Base-by-base conservation (phyloP, 2,888 invertebrate genomes). In the Phymatocera aterrima region DNA sequence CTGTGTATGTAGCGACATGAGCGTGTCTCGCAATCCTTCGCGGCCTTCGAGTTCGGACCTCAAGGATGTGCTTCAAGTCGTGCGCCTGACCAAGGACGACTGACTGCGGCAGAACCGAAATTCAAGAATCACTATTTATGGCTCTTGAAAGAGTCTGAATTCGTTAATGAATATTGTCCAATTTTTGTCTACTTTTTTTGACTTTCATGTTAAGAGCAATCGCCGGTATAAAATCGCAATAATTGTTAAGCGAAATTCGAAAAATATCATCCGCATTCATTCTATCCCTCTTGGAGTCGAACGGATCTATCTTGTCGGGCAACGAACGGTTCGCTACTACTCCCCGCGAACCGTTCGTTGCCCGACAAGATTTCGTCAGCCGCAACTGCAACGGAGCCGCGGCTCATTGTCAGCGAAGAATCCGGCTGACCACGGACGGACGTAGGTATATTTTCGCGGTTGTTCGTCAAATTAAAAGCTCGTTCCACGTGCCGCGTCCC, bases 81-180 rank as follows among this genome's bases (percentile, higher is more conserved):
- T 70, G 31, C n/a, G 48, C 70, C 31, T 4, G 51, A 12, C 72
- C 72, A 72, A 72, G 72, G 72, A 72, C 72, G 51, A 72, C 72
- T 72, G 72, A n/a, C n/a, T n/a, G n/a, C n/a, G n/a, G 72, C 72
- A 34, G 51, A 28, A 48, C 72, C 51, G 34, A 72, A 72, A 72
- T 34, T 72, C 51, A 72, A n/a, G 72, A 72, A 72, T 51, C n/a
- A n/a, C n/a, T 51, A 51, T 68, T 51, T 12, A 31, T 34, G 34
- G 61, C 10, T 37, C n/a, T 64, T 18, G 34, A n/a, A n/a, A n/a
- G n/a, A n/a, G n/a, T n/a, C n/a, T n/a, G n/a, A n/a, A n/a, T n/a
- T n/a, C n/a, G n/a, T n/a, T n/a, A n/a, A n/a, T n/a, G n/a, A n/a
- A n/a, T n/a, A n/a, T n/a, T n/a, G n/a, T n/a, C n/a, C n/a, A n/a